Percentiles rank a stretch among this genome's conserved stretches.
phyloP scores from a whole-genome alignment of 2,888 invertebrate genomes.

The Iselma pallidipennis region DNA sequence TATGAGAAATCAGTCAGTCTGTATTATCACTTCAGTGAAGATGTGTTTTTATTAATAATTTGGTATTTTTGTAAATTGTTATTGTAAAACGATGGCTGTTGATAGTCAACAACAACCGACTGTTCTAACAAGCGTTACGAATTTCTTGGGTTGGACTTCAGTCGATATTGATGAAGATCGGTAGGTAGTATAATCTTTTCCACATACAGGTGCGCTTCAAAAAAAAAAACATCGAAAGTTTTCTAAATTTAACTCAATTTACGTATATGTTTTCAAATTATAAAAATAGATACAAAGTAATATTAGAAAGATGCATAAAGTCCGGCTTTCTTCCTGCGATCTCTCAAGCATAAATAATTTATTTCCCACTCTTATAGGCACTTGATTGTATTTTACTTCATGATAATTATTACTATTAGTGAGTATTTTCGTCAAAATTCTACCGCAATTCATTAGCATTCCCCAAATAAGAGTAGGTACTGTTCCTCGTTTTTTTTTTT shows the following conservation, averaged over 20 bases:
- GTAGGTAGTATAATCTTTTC: constrained; percentile 27
- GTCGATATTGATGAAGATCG: constrained; percentile 46
- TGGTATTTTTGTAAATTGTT: background rate
- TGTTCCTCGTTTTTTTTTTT: no score
- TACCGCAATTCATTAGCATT: no score
- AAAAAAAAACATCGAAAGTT: background rate
- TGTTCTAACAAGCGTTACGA: constrained; percentile 44
- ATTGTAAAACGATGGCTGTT: constrained; percentile 29
- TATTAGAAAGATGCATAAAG: background rate
- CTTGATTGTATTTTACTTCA: background rate
- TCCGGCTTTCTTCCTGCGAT: background rate
- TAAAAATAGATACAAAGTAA: background rate
- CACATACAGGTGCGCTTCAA: no score
- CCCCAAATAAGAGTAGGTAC: no score
- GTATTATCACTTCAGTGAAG: background rate
- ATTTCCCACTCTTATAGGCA: background rate
- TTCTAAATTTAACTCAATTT: background rate
- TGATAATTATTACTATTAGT: background rate
- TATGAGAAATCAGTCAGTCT: background rate
- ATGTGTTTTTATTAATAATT: background rate
- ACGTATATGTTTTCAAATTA: no score
- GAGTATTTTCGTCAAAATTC: background rate
- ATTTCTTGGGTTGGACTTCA: constrained; percentile 41
- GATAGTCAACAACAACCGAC: constrained; percentile 37
- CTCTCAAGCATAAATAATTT: background rate